phyloP scores from a whole-genome alignment of 2,797 vertebrate species.

The Aplochiton taeniatus region DNA sequence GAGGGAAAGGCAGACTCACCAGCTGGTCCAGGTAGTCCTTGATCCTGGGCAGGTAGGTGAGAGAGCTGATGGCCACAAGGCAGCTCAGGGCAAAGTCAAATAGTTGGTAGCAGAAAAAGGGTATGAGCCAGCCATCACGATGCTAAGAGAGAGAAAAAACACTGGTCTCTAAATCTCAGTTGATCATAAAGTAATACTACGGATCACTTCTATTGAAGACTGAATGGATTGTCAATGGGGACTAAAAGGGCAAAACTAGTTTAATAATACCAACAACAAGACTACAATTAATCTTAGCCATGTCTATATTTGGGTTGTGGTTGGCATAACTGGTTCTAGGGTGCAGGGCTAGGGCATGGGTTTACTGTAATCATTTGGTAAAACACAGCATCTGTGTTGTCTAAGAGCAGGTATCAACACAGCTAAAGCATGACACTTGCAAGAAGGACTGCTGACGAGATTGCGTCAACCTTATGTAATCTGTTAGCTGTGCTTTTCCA shows the following conservation, averaged over 20 bases:
- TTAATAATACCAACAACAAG: not conserved
- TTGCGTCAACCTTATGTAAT: slow-evolving; percentile 12
- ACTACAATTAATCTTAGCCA: not conserved
- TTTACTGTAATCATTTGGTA: slow-evolving; percentile 1
- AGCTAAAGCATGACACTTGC: slow-evolving; percentile 35
- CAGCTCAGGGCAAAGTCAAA: slow-evolving; percentile 98
- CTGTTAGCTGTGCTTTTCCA: slow-evolving; percentile 37
- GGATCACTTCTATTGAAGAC: too few relatives aligned
- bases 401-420: slow-evolving; percentile 30
- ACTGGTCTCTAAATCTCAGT: not conserved
- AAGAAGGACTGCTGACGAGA: slow-evolving; percentile 11
- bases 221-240: too few relatives aligned
- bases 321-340: slow-evolving; percentile 12
- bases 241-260: too few relatives aligned
- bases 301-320: not conserved
- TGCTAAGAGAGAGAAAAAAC: slow-evolving; percentile 72
- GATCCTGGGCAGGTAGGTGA: slow-evolving; percentile 95
- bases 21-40: slow-evolving; percentile 96
- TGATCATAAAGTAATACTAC: not conserved
- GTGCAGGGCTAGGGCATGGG: slow-evolving; percentile 22
- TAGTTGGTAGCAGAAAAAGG: slow-evolving; percentile 98
- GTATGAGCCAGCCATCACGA: slow-evolving; percentile 96
- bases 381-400: slow-evolving; percentile 9
- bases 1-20: slow-evolving; percentile 72
- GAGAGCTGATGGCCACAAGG: slow-evolving; percentile 94